Conservation (phyloP, 53 echinoderm and acorn worm species). For the Antedon mediterranea region DNA sequence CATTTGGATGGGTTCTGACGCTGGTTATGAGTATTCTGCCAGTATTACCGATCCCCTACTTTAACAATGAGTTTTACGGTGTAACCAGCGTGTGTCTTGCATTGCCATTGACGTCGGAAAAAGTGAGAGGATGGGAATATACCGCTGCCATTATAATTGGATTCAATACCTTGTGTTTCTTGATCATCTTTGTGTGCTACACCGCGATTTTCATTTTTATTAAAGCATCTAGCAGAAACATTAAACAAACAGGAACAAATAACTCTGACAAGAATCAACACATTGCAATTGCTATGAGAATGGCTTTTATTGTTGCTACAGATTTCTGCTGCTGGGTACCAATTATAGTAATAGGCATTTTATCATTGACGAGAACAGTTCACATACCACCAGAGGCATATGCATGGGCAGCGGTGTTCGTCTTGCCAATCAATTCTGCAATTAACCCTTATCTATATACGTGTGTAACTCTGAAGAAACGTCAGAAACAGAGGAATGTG, state of each 20-base stretch:
- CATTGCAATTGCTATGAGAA: constrained; percentile 37
- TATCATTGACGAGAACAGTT: constrained; percentile 37
- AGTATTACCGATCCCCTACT: too few relatives aligned
- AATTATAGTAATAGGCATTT: constrained; percentile 60
- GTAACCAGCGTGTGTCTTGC: too few relatives aligned
- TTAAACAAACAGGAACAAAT: constrained; percentile 3
- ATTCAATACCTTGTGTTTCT: constrained; percentile 45
- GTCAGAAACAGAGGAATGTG: too few relatives aligned
- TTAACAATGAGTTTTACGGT: too few relatives aligned
- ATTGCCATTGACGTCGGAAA: too few relatives aligned
- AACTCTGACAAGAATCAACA: neutral
- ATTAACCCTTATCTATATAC: constrained; percentile 91
- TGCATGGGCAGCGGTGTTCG: constrained; percentile 79
- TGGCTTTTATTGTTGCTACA: constrained; percentile 54
- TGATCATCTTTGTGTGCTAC: constrained; percentile 58
- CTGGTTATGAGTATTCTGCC: too few relatives aligned
- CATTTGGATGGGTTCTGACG: too few relatives aligned
- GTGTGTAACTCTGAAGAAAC: constrained; percentile 20
- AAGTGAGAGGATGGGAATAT: too few relatives aligned
- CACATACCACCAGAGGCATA: constrained; percentile 57
- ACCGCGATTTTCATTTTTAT: constrained; percentile 47
- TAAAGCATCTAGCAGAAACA: constrained; percentile 35
- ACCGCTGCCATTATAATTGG: too few relatives aligned
- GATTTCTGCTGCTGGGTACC: constrained; percentile 92
- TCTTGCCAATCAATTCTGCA: constrained; percentile 85